A percentile compares a stretch with the other conserved stretches of the same genome.
Conservation (phyloP, 2,888 invertebrate genomes). For the Anthrax anthrax region DNA sequence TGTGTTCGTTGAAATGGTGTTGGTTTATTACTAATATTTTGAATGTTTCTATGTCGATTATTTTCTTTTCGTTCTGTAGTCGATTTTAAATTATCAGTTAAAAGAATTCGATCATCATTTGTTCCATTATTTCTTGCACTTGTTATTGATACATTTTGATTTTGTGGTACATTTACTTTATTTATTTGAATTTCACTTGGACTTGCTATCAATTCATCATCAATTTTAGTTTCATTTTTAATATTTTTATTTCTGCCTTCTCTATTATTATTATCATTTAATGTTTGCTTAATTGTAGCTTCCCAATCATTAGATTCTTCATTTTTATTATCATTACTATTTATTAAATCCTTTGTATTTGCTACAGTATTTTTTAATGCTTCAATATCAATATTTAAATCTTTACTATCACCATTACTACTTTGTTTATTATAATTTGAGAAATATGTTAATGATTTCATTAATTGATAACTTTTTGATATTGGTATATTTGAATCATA, state of each 20-base stretch:
- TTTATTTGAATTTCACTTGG: background rate
- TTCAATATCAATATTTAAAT: constrained; percentile 13
- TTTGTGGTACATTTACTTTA: background rate
- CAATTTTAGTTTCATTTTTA: background rate
- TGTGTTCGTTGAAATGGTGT: too few species aligned
- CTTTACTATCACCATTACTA: constrained; percentile 12
- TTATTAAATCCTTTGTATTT: too few species aligned
- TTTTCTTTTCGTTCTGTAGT: too few species aligned
- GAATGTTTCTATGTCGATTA: too few species aligned
- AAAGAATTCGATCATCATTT: too few species aligned
- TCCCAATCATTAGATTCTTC: background rate
- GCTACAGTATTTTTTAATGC: constrained; percentile 15
- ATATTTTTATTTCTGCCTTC: background rate
- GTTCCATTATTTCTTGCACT: background rate
- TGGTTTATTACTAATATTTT: too few species aligned
- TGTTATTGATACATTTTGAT: background rate
- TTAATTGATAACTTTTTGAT: constrained; percentile 80
- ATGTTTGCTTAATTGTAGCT: background rate
- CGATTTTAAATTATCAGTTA: too few species aligned
- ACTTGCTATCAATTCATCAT: background rate
- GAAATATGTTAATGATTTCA: constrained; percentile 81
- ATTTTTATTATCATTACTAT: background rate
- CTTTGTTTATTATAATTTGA: constrained; percentile 57
- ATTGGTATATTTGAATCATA: constrained; percentile 85
- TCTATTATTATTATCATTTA: background rate